Conservation (phyloP, 2,797 vertebrate genomes). For the Erithacus rubecula region DNA sequence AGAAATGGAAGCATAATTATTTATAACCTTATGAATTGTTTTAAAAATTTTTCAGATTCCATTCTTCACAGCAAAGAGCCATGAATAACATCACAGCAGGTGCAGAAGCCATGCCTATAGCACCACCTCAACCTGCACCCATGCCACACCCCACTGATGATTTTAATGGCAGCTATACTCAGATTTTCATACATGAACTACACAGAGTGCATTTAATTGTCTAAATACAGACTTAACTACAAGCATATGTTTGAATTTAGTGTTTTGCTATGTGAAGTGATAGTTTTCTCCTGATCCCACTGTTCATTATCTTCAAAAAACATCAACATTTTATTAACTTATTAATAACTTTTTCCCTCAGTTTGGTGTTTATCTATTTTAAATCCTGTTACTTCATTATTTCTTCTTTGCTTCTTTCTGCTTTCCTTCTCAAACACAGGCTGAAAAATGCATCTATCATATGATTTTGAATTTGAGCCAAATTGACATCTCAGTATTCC, state of each 20-base stretch:
- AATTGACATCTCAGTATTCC: neutral
- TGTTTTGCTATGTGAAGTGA: neutral
- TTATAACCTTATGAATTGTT: neutral
- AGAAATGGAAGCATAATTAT: neutral
- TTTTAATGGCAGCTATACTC: neutral
- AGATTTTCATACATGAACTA: neutral
- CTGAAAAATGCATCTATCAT: neutral
- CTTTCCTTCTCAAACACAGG: neutral
- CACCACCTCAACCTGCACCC: neutral
- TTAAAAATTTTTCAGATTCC: rapidly evolving
- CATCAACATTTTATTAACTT: neutral
- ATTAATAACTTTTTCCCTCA: neutral
- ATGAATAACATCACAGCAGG: neutral
- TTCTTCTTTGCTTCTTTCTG: neutral
- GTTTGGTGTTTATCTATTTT: neutral
- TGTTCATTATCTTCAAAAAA: neutral
- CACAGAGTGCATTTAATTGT: neutral
- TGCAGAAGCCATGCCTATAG: neutral
- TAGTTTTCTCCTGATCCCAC: neutral
- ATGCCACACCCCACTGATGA: rapidly evolving
- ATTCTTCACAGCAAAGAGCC: neutral
- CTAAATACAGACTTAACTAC: neutral
- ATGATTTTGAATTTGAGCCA: neutral
- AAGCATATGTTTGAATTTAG: neutral
- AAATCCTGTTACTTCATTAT: neutral